These are phyloP conservation scores for Drosophila tsacasi DNA, from an alignment of 1,140 invertebrate species.

Conservation along the genomic window DNA sequence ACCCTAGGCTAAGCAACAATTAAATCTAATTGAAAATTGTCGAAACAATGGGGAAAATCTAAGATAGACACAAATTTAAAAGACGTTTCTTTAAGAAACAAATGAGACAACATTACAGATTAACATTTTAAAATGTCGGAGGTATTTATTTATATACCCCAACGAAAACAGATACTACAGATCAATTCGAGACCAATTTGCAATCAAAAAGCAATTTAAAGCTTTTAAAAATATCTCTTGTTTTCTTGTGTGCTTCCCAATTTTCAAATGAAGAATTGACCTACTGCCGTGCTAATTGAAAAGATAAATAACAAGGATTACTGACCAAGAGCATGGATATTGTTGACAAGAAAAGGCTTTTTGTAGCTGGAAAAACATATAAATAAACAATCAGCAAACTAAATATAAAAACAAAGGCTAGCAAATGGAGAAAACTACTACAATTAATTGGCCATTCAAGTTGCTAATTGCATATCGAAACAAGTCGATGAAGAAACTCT, in stretches of 20 bases:
- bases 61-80: too few relatives aligned
- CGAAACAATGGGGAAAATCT: too few relatives aligned
- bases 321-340: conserved; percentile 24
- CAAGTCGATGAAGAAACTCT: conserved; percentile 32
- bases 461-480: conserved; percentile 66
- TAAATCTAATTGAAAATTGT: not conserved
- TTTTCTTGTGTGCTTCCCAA: not conserved
- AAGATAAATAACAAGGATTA: conserved; percentile 47
- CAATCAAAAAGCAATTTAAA: not conserved
- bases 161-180: not conserved
- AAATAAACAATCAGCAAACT: conserved; percentile 17
- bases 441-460: conserved; percentile 70
- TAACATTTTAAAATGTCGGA: too few relatives aligned
- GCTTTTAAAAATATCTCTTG: conserved; percentile 1
- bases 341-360: conserved; percentile 29
- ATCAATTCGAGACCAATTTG: conserved; percentile 2
- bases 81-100: not conserved
- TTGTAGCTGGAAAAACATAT: not conserved
- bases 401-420: conserved; percentile 14
- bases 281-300: conserved; percentile 39
- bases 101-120: not conserved
- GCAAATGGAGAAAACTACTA: conserved; percentile 30
- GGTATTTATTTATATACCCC: too few relatives aligned
- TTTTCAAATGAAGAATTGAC: conserved; percentile 4
- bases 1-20: not conserved